These are phyloP conservation scores for Dorcus hopei DNA, from an alignment of 2,888 invertebrate species.

Conservation along the genomic window DNA sequence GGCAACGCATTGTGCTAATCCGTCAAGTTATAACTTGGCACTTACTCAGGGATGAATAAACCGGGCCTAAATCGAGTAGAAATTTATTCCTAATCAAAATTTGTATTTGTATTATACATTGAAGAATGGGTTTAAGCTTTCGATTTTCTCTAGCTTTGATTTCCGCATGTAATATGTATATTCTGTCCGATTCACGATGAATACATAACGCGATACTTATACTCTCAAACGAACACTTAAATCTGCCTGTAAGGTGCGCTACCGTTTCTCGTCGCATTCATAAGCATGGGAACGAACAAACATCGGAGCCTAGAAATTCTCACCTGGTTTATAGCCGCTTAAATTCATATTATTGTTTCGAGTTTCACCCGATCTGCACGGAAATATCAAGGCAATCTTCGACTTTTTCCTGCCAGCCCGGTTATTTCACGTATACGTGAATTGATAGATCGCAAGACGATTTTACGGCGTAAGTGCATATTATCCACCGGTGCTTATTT, in stretches of 20 bases:
- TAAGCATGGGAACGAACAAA: conserved; percentile 7
- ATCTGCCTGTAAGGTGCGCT: conserved; percentile 8
- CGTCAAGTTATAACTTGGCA: too few species aligned
- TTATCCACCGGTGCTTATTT: too few species aligned
- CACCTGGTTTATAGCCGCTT: background rate
- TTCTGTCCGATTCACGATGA: conserved; percentile 33
- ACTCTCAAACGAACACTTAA: conserved; percentile 25
- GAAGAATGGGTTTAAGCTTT: too few species aligned
- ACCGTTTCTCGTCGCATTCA: conserved; percentile 12
- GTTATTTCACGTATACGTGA: too few species aligned
- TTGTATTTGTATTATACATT: too few species aligned
- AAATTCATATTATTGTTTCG: background rate
- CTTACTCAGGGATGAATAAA: too few species aligned
- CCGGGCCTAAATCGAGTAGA: too few species aligned
- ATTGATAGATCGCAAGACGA: too few species aligned
- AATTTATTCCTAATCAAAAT: too few species aligned
- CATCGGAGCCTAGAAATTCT: conserved; percentile 6
- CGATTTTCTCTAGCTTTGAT: background rate
- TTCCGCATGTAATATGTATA: background rate
- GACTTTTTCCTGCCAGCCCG: too few species aligned
- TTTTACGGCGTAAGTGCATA: too few species aligned
- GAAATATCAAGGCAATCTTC: background rate
- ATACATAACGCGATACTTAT: conserved; percentile 31
- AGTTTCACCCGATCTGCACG: background rate
- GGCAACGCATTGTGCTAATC: too few species aligned